Conservation (phyloP, 2,113 vertebrate species). For the Xerus inauris region DNA sequence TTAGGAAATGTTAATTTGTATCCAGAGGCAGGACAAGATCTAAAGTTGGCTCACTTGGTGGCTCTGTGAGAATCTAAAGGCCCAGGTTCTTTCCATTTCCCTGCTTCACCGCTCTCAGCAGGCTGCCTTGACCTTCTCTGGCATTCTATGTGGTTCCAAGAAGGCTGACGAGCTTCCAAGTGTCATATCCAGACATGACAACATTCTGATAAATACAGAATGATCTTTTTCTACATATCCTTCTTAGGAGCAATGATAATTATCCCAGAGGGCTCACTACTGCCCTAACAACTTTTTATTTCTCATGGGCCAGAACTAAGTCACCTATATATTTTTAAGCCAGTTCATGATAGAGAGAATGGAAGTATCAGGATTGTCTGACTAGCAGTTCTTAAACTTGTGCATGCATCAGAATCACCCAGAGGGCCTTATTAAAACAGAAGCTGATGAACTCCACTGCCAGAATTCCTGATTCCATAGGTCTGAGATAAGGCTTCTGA, state of each 20-base stretch:
- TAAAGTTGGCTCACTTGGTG: not conserved
- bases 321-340: not conserved
- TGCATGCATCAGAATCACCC: not conserved
- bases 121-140: not conserved
- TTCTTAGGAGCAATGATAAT: not conserved
- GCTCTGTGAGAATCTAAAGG: not conserved
- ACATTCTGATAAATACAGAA: not conserved
- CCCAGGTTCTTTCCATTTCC: not conserved
- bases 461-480: not conserved
- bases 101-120: not conserved
- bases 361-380: not conserved
- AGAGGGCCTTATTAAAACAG: not conserved
- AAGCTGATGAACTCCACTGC: not conserved
- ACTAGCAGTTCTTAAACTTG: not conserved
- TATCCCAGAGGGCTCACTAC: not conserved
- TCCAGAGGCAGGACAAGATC: not conserved
- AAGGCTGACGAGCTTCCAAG: not conserved
- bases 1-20: not conserved
- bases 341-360: not conserved
- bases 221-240: not conserved
- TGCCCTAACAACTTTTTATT: not conserved
- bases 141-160: not conserved
- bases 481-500: not conserved
- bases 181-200: not conserved
- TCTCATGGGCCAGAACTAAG: not conserved